These are phyloP conservation scores for Ictalurus punctatus DNA, from an alignment of 2,113 vertebrate species.

Conservation along the genomic window DNA sequence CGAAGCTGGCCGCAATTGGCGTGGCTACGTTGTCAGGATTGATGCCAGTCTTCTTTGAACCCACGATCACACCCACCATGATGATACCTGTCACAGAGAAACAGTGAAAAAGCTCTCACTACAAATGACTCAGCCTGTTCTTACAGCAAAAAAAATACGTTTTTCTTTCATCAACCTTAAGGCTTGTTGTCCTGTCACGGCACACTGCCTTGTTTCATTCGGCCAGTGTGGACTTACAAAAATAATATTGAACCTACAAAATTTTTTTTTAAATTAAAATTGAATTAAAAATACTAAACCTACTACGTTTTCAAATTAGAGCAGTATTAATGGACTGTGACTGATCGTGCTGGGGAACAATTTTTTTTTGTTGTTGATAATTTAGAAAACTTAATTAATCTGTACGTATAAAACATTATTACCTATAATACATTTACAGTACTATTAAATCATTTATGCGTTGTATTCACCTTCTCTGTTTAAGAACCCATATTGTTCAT, in stretches of 20 bases:
- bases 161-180: neutral
- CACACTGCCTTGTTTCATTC: neutral
- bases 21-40: constrained; percentile 98
- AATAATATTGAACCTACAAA: neutral
- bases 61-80: constrained; percentile 97
- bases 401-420: neutral
- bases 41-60: constrained; percentile 96
- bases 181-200: neutral
- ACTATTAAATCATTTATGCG: neutral
- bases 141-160: neutral
- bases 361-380: neutral
- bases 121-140: neutral
- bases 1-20: constrained; percentile 95
- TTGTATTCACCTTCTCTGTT: neutral
- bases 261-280: no score
- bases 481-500: neutral
- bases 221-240: neutral
- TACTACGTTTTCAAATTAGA: neutral
- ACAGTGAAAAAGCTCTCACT: neutral
- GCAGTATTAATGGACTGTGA: neutral
- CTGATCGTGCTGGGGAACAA: neutral
- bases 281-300: neutral
- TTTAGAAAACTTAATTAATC: neutral
- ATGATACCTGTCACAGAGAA: constrained; percentile 80
- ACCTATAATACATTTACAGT: neutral